Base-by-base conservation (phyloP, 1,140 invertebrate species). In the Pogonognathellus flavescens region DNA sequence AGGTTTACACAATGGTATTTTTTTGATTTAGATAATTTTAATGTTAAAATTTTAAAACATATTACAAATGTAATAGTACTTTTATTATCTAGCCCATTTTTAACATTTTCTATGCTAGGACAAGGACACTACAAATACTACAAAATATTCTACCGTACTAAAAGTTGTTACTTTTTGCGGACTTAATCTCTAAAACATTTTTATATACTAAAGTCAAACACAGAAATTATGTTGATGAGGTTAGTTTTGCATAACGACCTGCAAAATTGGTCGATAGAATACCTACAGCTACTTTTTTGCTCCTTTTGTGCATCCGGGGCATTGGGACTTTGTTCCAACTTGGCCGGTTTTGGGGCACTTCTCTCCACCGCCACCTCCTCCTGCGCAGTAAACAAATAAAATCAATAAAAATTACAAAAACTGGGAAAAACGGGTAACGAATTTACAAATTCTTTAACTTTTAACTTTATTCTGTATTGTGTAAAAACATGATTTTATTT, bases 231-330 rank as follows among this genome's bases (percentile, higher is more conserved):
- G 14, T 20, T 9, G 57, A 60, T 20, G 16, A 60, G n/a, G 16
- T 13, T 10, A 7, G 18, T 22, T 60, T 22, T 60, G n/a, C 18
- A 22, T 60, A 7, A 20, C n/a, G 11, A 18, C 4, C 18, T 18
- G 22, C 18, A 60, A n/a, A n/a, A n/a, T 20, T 60, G 11, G 18
- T 60, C 59, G 3, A 18, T 22, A 10, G 7, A 60, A 59, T 59
- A 59, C 20, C 57, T 60, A 1, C 22, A 14, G 16, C 49, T 50
- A 76, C 16, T 76, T 76, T 16, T 76, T 76, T 25, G 31, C 70
- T 50, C 70, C 70, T 76, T 76, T 76, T 18, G 70, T 76, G 70
- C 70, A 76, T 0, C 70, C 70, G 5, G 70, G 70, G 41, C 70
- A 76, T 10, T 76, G 70, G 3, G 70, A 25, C 49, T 76, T 76